phyloP scores from a whole-genome alignment of 2,797 vertebrate species.

The Okamejei kenojei region DNA sequence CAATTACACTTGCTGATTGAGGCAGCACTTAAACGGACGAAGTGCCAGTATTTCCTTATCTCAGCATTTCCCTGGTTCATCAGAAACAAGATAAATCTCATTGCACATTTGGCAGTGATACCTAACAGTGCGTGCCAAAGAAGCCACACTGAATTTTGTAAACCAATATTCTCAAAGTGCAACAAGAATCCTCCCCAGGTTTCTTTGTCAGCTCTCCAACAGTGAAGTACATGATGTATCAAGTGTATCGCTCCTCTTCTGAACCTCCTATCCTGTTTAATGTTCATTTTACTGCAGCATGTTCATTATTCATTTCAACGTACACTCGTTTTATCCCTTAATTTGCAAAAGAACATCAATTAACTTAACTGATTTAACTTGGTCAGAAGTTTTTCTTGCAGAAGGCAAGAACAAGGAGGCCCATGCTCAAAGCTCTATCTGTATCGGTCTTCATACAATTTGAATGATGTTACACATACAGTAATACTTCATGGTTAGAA shows the following conservation, averaged over 20 bases:
- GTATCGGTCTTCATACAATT: background rate
- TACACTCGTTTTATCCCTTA: background rate
- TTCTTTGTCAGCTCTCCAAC: background rate
- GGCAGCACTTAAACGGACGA: background rate
- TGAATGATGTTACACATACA: background rate
- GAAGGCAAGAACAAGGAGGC: background rate
- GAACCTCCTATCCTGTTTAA: background rate
- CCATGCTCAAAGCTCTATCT: no score
- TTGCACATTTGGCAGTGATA: background rate
- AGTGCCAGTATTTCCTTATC: background rate
- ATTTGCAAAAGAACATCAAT: background rate
- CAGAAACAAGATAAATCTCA: background rate
- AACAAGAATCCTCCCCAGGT: background rate
- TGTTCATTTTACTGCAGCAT: background rate
- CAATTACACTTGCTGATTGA: constrained; percentile 18
- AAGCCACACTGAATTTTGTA: background rate
- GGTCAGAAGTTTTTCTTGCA: background rate
- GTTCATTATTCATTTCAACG: background rate
- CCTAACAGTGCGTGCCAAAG: background rate
- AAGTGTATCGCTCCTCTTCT: background rate
- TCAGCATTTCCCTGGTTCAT: background rate
- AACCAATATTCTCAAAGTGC: background rate
- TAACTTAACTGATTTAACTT: background rate
- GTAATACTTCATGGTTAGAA: no score
- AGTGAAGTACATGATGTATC: background rate